Evolutionary conservation across 2,113 vertebrate genomes (phyloP).

Genomic region (Tragelaphus scriptus): DNA sequence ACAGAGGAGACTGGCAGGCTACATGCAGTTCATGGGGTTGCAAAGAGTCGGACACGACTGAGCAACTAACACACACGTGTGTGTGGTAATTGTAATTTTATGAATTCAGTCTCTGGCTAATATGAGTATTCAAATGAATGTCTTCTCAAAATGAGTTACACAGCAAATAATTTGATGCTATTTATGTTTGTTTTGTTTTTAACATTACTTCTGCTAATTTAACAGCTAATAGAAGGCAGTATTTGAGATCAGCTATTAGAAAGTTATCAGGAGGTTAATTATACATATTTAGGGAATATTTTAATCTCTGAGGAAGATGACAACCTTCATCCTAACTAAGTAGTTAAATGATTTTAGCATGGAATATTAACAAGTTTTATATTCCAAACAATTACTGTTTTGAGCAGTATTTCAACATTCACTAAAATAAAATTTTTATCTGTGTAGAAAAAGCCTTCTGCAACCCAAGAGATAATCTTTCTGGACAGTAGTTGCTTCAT

Average conservation of each 20-base stretch:
- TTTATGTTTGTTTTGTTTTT: slow-evolving; percentile 30
- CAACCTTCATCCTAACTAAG: neutral
- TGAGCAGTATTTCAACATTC: neutral
- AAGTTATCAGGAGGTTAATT: neutral
- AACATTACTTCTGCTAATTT: neutral
- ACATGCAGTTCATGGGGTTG: neutral
- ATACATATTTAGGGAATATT: neutral
- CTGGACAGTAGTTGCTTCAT: neutral
- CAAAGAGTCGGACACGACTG: neutral
- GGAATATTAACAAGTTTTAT: neutral
- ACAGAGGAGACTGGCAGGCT: neutral
- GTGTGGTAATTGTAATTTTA: neutral
- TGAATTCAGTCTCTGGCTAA: neutral
- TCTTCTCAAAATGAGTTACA: slow-evolving; percentile 1
- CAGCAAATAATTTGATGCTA: neutral
- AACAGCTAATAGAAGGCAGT: neutral
- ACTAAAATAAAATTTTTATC: neutral
- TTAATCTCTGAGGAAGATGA: slow-evolving; percentile 11
- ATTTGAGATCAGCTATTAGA: neutral
- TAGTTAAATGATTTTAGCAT: neutral
- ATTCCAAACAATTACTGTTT: neutral
- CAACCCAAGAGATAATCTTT: neutral
- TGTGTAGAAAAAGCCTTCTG: neutral
- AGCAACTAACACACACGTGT: neutral
- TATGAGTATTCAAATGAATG: neutral